Base-by-base conservation (phyloP, 2,797 vertebrate genomes). In the Argyrosomus regius region DNA sequence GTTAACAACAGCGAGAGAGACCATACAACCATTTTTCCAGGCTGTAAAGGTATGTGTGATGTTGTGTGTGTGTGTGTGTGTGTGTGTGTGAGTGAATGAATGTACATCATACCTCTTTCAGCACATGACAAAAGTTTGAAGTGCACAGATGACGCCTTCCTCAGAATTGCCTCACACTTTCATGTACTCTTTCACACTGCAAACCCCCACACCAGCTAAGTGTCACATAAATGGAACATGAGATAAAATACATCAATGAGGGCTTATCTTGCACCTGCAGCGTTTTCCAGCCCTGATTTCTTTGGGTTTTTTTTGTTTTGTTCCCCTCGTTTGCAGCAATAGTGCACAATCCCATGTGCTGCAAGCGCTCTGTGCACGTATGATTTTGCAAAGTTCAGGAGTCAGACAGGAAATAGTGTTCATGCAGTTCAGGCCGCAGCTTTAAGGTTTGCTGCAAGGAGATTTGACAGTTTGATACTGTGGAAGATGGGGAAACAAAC, bases 31-130 rank as follows among this genome's bases (percentile, higher is more conserved):
- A 31, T 91, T 94, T 16, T 11, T 96, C 1, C 92, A 89, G 1
- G 91, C 95, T 90, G 93, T 95, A 20, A 95, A 95, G 96, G 98
- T 98, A 95, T 90, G 22, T 20, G 13, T 22, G 0, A 28, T 45
- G 28, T 20, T 79, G 3, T 54, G n/a, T 60, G 31, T 68, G 3
- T 35, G 13, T 53, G n/a, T 57, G 10, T 31, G 28, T 35, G 7
- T 35, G 22, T 22, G n/a, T 57, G 10, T 31, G 28, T 35, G 7
- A 8, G 22, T 22, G 12, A 46, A 11, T 1, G 4, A 9, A 39
- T 2, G 35, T 9, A 9, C 35, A 39, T 39, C 35, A 9, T 8
- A 39, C 35, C 35, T 39, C 2, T 9, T 9, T 39, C 1, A 2
- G 13, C 13, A 74, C 10, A 22, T 71, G 2, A 3, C 3, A 72